Evolutionary conservation across 2,113 vertebrate genomes (phyloP).

Genomic region (Plestiodon gilberti): DNA sequence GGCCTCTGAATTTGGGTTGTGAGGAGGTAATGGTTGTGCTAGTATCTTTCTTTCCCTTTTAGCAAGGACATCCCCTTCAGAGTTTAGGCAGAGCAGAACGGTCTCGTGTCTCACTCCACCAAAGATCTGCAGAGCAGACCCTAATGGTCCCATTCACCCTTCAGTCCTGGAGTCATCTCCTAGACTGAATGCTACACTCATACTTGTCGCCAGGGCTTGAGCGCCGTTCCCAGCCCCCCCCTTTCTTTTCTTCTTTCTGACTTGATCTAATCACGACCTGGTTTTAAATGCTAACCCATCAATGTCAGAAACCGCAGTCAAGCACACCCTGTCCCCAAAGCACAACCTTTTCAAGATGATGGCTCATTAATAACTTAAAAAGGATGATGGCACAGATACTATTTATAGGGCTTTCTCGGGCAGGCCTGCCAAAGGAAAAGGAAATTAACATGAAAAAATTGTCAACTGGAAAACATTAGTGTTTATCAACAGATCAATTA

Average conservation of each 20-base stretch:
- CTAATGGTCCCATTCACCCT: background rate
- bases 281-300: constrained; percentile 77
- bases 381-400: constrained; percentile 79
- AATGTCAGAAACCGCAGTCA: constrained; percentile 81
- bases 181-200: background rate
- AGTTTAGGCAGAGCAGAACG: no score
- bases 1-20: no score
- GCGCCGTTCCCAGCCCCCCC: background rate
- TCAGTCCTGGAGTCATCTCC: no score
- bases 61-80: background rate
- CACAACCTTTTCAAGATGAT: constrained; percentile 78
- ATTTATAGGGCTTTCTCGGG: constrained; percentile 81
- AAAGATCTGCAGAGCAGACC: background rate
- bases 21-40: no score
- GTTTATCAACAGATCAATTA: constrained; percentile 88
- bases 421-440: constrained; percentile 80
- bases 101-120: background rate
- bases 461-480: constrained; percentile 84
- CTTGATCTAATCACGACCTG: constrained; percentile 64
- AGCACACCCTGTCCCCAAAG: constrained; percentile 80
- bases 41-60: background rate
- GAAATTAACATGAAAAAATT: constrained; percentile 83
- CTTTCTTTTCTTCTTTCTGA: constrained; percentile 35
- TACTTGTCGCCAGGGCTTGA: background rate
- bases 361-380: constrained; percentile 86